phyloP scores from a whole-genome alignment of 30 jellyfish, hydroid and myxozoan species.

The Phacellophora camtschatica region DNA sequence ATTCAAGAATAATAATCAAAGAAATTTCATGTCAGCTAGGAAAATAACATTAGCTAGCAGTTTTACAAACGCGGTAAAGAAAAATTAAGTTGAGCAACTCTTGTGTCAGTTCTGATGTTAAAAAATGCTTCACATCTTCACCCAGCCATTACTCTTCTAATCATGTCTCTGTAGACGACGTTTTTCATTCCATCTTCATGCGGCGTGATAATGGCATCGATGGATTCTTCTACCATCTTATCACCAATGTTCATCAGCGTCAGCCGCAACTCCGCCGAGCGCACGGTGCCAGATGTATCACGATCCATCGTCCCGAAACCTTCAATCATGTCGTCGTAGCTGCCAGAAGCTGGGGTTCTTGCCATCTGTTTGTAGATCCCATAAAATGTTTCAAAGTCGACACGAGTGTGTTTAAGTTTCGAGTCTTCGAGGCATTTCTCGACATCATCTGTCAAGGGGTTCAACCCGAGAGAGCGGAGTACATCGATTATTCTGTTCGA shows the following conservation, averaged over 20 bases:
- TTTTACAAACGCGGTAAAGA: too few relatives aligned
- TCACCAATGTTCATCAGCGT: slow-evolving; percentile 85
- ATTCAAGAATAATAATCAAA: too few relatives aligned
- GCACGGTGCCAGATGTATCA: slow-evolving; percentile 82
- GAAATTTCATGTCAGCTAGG: too few relatives aligned
- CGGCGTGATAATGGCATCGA: slow-evolving; percentile 66
- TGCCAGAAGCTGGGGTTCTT: slow-evolving; percentile 59
- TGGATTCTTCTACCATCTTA: slow-evolving; percentile 89
- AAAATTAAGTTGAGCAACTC: too few relatives aligned
- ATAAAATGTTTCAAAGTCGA: slow-evolving; percentile 87
- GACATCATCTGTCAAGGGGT: slow-evolving; percentile 86
- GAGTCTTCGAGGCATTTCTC: slow-evolving; percentile 81
- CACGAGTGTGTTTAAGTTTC: slow-evolving; percentile 65
- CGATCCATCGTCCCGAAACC: slow-evolving; percentile 89
- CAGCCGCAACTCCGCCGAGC: slow-evolving; percentile 87
- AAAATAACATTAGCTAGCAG: too few relatives aligned
- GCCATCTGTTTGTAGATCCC: slow-evolving; percentile 79
- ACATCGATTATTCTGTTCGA: slow-evolving; percentile 68
- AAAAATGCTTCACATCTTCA: too few relatives aligned
- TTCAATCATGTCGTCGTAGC: slow-evolving; percentile 90
- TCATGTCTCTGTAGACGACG: slow-evolving; percentile 75
- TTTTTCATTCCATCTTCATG: slow-evolving; percentile 85
- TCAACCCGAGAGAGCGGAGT: slow-evolving; percentile 88
- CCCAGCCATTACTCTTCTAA: slow-evolving; percentile 76
- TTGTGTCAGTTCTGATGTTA: too few relatives aligned